phyloP scores from a whole-genome alignment of 1,140 invertebrate genomes.

The Danaus plexippus region DNA sequence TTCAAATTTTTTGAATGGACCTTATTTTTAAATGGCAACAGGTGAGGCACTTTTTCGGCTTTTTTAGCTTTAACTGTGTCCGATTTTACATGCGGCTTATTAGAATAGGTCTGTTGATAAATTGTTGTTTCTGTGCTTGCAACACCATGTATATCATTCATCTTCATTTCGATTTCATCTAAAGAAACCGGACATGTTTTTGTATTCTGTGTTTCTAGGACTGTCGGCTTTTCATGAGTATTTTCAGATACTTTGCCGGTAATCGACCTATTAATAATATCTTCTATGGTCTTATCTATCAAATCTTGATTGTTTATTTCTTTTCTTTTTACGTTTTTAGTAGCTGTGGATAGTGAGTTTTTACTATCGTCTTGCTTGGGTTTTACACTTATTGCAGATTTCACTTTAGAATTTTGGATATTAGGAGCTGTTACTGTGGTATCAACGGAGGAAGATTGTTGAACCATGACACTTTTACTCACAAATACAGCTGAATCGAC shows the following conservation, averaged over 20 bases:
- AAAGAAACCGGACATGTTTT: constrained; percentile 28
- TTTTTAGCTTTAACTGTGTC: constrained; percentile 27
- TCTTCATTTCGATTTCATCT: constrained; percentile 61
- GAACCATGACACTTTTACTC: constrained; percentile 31
- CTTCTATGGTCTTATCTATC: constrained; percentile 64
- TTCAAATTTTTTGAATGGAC: constrained; percentile 28
- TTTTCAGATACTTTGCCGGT: constrained; percentile 30
- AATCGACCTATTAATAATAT: constrained; percentile 44
- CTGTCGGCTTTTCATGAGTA: constrained; percentile 20
- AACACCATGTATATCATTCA: constrained; percentile 63
- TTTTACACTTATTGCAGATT: constrained; percentile 23
- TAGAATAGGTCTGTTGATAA: constrained; percentile 33
- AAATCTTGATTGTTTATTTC: constrained; percentile 55
- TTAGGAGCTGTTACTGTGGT: constrained; percentile 12
- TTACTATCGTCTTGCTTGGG: constrained; percentile 16
- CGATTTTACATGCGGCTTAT: constrained; percentile 11
- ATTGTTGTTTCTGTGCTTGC: constrained; percentile 45
- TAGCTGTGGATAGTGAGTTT: constrained; percentile 10
- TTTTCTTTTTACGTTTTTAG: constrained; percentile 30
- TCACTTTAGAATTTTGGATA: constrained; percentile 9
- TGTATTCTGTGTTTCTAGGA: constrained; percentile 22
- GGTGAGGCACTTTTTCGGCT: constrained; percentile 33
- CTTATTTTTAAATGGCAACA: constrained; percentile 36
- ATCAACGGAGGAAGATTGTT: constrained; percentile 13
- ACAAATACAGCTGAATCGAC: constrained; percentile 37